Evolutionary conservation across 2,888 invertebrate genomes (phyloP).

Genomic region (Lucinisca nassula): DNA sequence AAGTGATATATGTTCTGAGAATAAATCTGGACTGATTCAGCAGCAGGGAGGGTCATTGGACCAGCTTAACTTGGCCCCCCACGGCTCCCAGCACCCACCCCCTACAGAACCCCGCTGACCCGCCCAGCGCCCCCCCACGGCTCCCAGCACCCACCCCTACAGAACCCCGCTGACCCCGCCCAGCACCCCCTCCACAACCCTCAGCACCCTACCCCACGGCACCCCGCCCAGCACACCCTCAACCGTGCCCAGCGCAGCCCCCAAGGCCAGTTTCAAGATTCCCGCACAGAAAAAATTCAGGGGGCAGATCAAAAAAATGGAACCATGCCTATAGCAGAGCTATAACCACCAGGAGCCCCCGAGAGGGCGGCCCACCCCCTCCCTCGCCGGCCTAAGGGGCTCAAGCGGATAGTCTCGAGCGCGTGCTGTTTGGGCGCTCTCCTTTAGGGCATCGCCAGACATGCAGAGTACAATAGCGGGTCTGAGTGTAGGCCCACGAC

Average conservation of each 20-base stretch:
- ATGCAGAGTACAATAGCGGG: too few relatives aligned
- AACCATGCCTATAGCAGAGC: too few relatives aligned
- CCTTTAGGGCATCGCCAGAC: too few relatives aligned
- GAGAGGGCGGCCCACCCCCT: too few relatives aligned
- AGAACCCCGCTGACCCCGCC: background rate
- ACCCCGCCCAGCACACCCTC: background rate
- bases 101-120: background rate
- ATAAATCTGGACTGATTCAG: too few relatives aligned
- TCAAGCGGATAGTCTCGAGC: too few relatives aligned
- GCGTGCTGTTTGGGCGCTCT: too few relatives aligned
- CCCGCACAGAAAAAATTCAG: background rate
- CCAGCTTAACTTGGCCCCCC: background rate
- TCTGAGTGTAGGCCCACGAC: too few relatives aligned
- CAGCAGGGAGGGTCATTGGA: too few relatives aligned
- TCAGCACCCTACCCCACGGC: background rate
- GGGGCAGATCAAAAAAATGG: background rate
- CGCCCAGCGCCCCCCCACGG: background rate
- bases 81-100: background rate
- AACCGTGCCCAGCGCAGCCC: background rate
- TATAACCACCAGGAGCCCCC: too few relatives aligned
- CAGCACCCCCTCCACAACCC: background rate
- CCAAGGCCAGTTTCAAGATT: background rate
- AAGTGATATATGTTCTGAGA: too few relatives aligned
- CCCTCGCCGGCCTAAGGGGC: too few relatives aligned
- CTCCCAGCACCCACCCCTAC: background rate